phyloP scores from a whole-genome alignment of 2,113 vertebrate species.

The Paradisaea rubra region DNA sequence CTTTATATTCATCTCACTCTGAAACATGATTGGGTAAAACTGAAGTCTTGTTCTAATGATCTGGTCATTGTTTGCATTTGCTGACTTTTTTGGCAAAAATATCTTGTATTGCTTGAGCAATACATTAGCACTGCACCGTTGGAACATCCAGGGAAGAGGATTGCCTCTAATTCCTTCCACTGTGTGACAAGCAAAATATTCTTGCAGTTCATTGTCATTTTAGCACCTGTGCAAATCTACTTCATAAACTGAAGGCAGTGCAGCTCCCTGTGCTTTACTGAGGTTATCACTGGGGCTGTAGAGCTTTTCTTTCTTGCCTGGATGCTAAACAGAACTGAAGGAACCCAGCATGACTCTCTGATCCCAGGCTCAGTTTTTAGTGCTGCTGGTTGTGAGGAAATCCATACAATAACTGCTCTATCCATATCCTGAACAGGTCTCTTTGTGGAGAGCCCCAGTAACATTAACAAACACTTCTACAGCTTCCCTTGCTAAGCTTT shows the following conservation, averaged over 20 bases:
- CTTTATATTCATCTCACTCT: neutral
- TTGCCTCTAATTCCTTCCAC: neutral
- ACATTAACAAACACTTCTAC: neutral
- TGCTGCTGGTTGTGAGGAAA: neutral
- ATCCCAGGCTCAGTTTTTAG: neutral
- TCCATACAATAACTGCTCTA: neutral
- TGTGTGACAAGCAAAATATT: neutral
- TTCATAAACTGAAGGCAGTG: neutral
- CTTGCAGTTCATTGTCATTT: neutral
- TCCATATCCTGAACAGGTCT: neutral
- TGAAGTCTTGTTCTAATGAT: neutral
- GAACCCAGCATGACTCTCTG: neutral
- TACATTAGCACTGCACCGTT: neutral
- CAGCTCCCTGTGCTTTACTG: neutral
- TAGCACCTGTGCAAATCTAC: neutral
- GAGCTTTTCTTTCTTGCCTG: neutral
- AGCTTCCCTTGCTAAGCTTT: neutral
- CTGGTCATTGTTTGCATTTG: neutral
- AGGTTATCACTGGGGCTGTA: neutral
- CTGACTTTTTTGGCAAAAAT: neutral
- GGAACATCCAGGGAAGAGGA: neutral
- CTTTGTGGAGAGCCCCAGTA: neutral
- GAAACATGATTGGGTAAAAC: neutral
- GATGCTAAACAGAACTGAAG: neutral
- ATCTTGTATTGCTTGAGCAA: neutral